Conservation (phyloP, 2,797 vertebrate genomes). For the Sylvia borin region DNA sequence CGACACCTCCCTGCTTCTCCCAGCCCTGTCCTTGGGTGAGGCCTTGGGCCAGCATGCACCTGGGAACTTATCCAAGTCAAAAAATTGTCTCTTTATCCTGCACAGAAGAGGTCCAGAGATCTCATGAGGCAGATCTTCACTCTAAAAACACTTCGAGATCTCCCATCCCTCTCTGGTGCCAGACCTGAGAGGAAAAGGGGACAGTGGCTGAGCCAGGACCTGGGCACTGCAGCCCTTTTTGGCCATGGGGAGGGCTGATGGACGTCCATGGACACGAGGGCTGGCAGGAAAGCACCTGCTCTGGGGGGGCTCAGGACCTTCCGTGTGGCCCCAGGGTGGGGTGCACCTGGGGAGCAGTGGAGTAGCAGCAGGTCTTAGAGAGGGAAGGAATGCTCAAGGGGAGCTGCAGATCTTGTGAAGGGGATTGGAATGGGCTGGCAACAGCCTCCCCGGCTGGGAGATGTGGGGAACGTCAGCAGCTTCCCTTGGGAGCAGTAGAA, state of each 20-base stretch:
- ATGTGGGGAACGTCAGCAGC: neutral
- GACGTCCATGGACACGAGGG: rapidly evolving
- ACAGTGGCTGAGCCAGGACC: neutral
- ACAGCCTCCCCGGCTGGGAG: neutral
- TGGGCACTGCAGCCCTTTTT: neutral
- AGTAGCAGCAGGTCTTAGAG: neutral
- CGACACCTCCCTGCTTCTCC: rapidly evolving
- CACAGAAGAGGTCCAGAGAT: neutral
- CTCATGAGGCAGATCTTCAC: neutral
- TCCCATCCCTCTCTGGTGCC: neutral
- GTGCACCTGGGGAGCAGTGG: neutral
- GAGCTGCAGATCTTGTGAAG: neutral
- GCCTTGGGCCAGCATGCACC: neutral
- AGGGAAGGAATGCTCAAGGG: neutral
- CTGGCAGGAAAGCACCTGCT: neutral
- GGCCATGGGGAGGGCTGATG: neutral
- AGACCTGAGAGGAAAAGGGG: neutral
- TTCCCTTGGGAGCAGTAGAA: neutral
- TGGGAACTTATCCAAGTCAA: neutral
- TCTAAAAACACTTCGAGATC: neutral
- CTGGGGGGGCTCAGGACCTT: neutral
- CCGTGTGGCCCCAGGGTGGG: neutral
- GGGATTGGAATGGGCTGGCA: neutral
- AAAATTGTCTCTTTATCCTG: neutral
- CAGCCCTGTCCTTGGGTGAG: neutral